Base-by-base conservation (phyloP, 2,113 vertebrate species). In the Geococcyx californianus region DNA sequence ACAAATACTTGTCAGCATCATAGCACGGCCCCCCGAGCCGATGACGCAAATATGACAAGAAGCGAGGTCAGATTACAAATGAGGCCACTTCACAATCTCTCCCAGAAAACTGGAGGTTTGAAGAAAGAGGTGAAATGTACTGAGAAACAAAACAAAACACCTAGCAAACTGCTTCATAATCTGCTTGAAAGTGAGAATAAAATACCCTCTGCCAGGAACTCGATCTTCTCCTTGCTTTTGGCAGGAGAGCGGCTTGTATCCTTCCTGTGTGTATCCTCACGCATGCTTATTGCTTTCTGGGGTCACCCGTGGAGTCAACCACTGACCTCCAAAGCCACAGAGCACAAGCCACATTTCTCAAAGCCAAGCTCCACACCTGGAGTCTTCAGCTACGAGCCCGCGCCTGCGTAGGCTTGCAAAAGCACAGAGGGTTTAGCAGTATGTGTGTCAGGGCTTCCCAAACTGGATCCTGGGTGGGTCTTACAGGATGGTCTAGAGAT, bases 251-350 rank as follows among this genome's bases (percentile, higher is more conserved):
- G 0, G 38, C 20, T 25, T 2, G 5, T 40, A 33, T 15, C 54
- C 33, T n/a, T 33, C 16, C 33, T 7, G 38, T 3, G 2, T 10
- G 24, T n/a, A 33, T 20, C 60, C 38, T 58, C 33, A 25, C 1
- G 3, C 31, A 6, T 0, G 5, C 55, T 13, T 7, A 0, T 63
- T 3, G 10, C 36, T 51, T 56, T 42, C 49, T 1, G 0, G 3
- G 28, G 11, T 29, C 16, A 7, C n/a, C 45, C 9, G 10, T 15
- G n/a, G 38, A 67, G 33, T 9, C 38, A 6, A 31, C 24, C 1
- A 1, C 26, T 8, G 59, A 33, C 20, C 59, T 34, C 45, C 42
- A 16, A 40, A 55, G 63, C 38, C 21, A 7, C 4, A 6, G 69
- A 69, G 31, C 28, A 36, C 23, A 9, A 62, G 34, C 17, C 45